Evolutionary conservation across 2,797 vertebrate genomes (phyloP).

Genomic region (Enteromius fasciolatus): DNA sequence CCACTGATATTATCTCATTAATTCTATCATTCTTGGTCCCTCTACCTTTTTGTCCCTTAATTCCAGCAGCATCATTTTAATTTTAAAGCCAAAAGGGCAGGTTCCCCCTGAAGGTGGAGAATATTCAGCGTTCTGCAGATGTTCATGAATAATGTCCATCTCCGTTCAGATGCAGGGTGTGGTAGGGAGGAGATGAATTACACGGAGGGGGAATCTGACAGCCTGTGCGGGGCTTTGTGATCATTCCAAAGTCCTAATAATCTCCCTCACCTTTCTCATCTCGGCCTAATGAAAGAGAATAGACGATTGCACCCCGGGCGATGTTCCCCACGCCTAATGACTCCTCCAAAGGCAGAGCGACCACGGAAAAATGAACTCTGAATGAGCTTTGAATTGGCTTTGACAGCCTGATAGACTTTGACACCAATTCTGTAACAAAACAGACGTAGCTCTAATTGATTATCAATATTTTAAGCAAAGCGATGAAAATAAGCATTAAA

Average conservation of each 20-base stretch:
- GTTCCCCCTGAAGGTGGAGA: conserved; percentile 86
- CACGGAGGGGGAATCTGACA: conserved; percentile 99
- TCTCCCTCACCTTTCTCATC: conserved; percentile 99
- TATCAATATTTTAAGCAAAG: conserved; percentile 99
- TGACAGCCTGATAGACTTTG: conserved; percentile 97
- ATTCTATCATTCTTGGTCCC: neutral
- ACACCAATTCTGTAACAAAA: conserved; percentile 98
- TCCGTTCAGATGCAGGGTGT: conserved; percentile 68
- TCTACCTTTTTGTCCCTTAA: conserved; percentile 63
- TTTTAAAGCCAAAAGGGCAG: conserved; percentile 90
- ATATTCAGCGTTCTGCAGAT: conserved; percentile 94
- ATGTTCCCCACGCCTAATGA: conserved; percentile 88
- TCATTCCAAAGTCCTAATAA: conserved; percentile 99
- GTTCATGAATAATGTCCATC: conserved; percentile 99
- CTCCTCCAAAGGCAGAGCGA: conserved; percentile 82
- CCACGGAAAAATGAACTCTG: conserved; percentile 90
- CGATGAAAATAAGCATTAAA: conserved; percentile 99
- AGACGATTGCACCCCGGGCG: conserved; percentile 99
- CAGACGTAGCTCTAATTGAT: conserved; percentile 99
- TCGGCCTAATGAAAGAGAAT: conserved; percentile 99
- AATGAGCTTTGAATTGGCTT: conserved; percentile 94
- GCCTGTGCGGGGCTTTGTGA: conserved; percentile 99
- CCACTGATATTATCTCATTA: neutral
- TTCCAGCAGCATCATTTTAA: conserved; percentile 87
- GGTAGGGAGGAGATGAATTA: conserved; percentile 86